Conservation (phyloP, 2,797 vertebrate genomes). For the Phylloscopus collybita region DNA sequence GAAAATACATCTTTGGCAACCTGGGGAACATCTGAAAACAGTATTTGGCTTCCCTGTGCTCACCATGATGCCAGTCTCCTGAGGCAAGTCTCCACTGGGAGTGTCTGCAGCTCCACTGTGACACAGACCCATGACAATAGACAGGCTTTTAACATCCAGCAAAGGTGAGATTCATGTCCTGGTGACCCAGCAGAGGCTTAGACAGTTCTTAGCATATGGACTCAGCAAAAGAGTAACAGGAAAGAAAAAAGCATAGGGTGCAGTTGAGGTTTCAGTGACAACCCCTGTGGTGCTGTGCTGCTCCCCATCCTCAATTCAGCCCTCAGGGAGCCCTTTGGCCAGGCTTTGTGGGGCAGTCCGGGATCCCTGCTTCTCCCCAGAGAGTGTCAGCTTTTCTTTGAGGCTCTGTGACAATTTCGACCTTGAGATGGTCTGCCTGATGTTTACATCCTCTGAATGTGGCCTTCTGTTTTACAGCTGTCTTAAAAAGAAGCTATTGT, state of each 20-base stretch:
- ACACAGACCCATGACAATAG: not conserved
- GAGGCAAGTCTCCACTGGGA: not conserved
- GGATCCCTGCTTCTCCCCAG: not conserved
- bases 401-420: not conserved
- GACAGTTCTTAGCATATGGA: not conserved
- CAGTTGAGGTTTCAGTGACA: not conserved
- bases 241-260: not conserved
- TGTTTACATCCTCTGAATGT: not conserved
- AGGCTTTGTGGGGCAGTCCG: not conserved
- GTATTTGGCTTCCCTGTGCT: not conserved
- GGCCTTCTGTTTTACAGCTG: not conserved
- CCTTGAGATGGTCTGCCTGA: not conserved
- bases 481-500: not conserved
- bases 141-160: not conserved
- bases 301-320: not conserved
- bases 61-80: not conserved
- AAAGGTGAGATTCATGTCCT: not conserved
- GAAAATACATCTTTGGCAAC: not conserved
- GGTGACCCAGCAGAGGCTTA: not conserved
- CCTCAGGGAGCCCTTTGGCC: not conserved
- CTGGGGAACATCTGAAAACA: not conserved
- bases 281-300: not conserved
- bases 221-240: not conserved
- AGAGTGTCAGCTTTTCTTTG: fast-evolving
- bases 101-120: not conserved